phyloP scores from a whole-genome alignment of 2,113 vertebrate genomes.

The Canis aureus region DNA sequence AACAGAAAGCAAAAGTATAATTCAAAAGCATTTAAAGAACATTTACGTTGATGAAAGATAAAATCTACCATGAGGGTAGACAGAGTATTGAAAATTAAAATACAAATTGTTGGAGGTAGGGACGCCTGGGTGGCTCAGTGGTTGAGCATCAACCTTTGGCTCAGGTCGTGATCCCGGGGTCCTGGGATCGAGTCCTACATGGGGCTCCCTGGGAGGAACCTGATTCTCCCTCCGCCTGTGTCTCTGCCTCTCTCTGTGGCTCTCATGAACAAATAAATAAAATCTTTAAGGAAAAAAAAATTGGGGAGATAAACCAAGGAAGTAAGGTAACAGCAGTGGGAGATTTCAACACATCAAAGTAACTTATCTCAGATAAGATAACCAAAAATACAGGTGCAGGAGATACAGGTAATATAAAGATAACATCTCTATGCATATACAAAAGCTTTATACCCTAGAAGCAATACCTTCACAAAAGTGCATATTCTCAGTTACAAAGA shows the following conservation, averaged over 20 bases:
- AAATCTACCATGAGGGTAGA: not conserved
- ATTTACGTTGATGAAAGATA: not conserved
- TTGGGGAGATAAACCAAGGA: not conserved
- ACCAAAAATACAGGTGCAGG: not conserved
- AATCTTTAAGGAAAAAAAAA: too few relatives aligned
- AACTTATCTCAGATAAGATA: not conserved
- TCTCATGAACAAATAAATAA: too few relatives aligned
- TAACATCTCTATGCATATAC: not conserved
- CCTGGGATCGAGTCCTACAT: too few relatives aligned
- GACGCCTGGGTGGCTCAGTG: too few relatives aligned
- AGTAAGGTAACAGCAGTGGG: not conserved
- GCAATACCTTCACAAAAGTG: not conserved
- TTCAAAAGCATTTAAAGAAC: not conserved
- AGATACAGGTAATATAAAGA: not conserved
- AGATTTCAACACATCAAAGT: not conserved
- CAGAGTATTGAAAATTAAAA: slow-evolving; percentile 23
- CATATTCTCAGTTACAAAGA: not conserved
- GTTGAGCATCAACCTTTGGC: too few relatives aligned
- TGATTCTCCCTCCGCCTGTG: too few relatives aligned
- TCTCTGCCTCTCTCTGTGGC: too few relatives aligned
- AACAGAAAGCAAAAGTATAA: slow-evolving; percentile 23
- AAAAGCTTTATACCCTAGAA: not conserved
- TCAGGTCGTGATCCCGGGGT: too few relatives aligned
- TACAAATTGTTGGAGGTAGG: not conserved
- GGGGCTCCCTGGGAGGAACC: too few relatives aligned